Conservation (phyloP, 2,888 invertebrate genomes). For the Hyposoter didymator region DNA sequence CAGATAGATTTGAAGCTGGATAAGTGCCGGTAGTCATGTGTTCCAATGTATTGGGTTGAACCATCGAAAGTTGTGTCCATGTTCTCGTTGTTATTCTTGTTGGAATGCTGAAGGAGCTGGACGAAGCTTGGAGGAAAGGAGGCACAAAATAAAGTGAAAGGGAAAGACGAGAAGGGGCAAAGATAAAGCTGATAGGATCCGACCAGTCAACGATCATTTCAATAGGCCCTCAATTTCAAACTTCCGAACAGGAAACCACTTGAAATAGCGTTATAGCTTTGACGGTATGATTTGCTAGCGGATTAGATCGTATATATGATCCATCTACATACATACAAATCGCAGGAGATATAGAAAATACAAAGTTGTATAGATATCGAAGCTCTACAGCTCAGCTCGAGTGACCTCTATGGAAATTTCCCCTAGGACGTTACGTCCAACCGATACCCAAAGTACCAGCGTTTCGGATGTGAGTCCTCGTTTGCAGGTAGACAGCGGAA, state of each 20-base stretch:
- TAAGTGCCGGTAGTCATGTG: background rate
- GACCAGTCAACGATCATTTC: slow-evolving; percentile 58
- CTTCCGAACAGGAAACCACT: slow-evolving; percentile 63
- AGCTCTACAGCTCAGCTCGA: slow-evolving; percentile 70
- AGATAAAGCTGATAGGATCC: slow-evolving; percentile 31
- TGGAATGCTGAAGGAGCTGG: slow-evolving; percentile 1
- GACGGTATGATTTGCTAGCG: slow-evolving; percentile 8
- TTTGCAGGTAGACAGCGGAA: background rate
- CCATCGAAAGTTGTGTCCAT: slow-evolving; percentile 14
- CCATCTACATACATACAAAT: background rate
- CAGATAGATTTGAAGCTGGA: background rate
- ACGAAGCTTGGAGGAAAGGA: background rate
- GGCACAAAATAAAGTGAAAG: slow-evolving; percentile 4
- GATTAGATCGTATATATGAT: background rate
- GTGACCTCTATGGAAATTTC: slow-evolving; percentile 79
- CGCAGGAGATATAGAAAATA: background rate
- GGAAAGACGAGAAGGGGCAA: slow-evolving; percentile 2
- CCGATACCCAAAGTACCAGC: slow-evolving; percentile 4
- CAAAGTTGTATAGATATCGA: slow-evolving; percentile 28
- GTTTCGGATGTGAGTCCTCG: background rate
- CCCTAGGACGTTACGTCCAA: slow-evolving; percentile 70
- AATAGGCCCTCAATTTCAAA: slow-evolving; percentile 69
- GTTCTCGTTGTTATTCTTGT: slow-evolving; percentile 23
- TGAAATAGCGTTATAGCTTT: slow-evolving; percentile 27
- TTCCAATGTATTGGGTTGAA: slow-evolving; percentile 7